Evolutionary conservation across 2,888 invertebrate species (phyloP), one percentile per base, ranked within the genome.

Genomic region (Sinhomidia bicolor): DNA sequence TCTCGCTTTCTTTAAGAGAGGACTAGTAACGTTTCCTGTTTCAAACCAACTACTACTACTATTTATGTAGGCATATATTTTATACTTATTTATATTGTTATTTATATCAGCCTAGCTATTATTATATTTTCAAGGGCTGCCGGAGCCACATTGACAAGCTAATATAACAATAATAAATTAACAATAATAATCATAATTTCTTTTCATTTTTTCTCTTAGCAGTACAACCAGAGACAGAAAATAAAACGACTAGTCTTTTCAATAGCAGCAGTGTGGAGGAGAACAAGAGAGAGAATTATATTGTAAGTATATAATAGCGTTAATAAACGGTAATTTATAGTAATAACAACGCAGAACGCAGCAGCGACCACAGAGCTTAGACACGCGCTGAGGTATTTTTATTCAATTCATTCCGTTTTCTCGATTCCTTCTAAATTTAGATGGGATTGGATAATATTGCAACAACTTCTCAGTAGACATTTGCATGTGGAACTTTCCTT

Each of bases 371-470:
- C 54, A n/a, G n/a, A n/a, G n/a, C n/a, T 14, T 14, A 26, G 9
- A 57, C 20, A 60, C 60, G 26, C 60, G 26, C 10, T 26, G 3
- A 51, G 12, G 10, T 54, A 23, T 6, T 9, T 71, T 71, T 44
- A 41, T 76, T 51, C 1, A 76, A 76, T 76, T 51, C 76, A 76
- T 51, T 76, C 76, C 54, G 54, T 76, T 76, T 54, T 29, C 76
- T 51, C 76, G 29, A 51, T 76, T 76, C 29, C 51, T 54, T 29
- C 76, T 29, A 76, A 76, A 76, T 76, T 76, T 76, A 32, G 76
- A 76, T 76, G 23, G 76, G 51, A 47, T 51, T 76, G 23, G 71
- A 44, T 71, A 44, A 76, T 76, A 17, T 76, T 76, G 76, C 54
- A 76, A 29, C 54, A 76, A 54, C 76, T 51, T 54, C 17, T 76